A percentile compares a stretch with the other conserved stretches of the same genome.
phyloP scores from a whole-genome alignment of 2,797 vertebrate species.

The Orestias chungarensis region DNA sequence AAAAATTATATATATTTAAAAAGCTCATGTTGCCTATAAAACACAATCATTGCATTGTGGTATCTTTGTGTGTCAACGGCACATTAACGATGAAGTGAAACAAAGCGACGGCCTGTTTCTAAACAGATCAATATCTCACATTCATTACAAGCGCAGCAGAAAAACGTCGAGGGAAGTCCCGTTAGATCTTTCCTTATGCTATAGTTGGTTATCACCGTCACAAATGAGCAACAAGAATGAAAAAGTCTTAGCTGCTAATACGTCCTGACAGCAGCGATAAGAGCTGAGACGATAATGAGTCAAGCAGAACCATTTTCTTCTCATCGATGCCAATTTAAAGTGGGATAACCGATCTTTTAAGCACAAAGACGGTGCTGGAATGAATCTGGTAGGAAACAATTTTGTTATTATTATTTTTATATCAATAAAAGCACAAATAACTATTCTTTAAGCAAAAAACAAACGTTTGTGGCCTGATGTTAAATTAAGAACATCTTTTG shows the following conservation, averaged over 20 bases:
- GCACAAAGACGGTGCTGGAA: not conserved
- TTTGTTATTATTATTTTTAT: too few species aligned
- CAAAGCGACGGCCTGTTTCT: not conserved
- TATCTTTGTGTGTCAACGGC: not conserved
- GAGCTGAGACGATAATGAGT: conserved; percentile 5
- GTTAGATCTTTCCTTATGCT: not conserved
- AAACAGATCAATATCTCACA: not conserved
- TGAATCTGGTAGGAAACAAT: conserved; percentile 7
- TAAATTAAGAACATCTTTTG: too few species aligned
- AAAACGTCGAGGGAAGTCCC: not conserved
- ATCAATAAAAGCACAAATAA: not conserved
- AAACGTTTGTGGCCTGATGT: not conserved
- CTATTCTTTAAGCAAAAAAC: not conserved
- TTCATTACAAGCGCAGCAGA: not conserved
- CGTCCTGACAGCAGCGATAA: conserved; percentile 38
- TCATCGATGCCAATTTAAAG: conserved; percentile 20
- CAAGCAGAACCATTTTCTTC: not conserved
- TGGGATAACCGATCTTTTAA: conserved; percentile 9
- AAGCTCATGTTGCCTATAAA: not conserved
- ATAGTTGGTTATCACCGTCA: not conserved
- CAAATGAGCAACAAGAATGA: conserved; percentile 16
- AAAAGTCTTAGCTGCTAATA: conserved; percentile 39
- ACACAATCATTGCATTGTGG: not conserved
- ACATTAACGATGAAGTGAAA: conserved; percentile 1
- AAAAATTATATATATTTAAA: not conserved